A percentile compares a stretch with the other conserved stretches of the same genome.
These are phyloP conservation scores for Microctenopoma steveboyesi DNA, from an alignment of 2,797 vertebrate species.

Conservation along the genomic window DNA sequence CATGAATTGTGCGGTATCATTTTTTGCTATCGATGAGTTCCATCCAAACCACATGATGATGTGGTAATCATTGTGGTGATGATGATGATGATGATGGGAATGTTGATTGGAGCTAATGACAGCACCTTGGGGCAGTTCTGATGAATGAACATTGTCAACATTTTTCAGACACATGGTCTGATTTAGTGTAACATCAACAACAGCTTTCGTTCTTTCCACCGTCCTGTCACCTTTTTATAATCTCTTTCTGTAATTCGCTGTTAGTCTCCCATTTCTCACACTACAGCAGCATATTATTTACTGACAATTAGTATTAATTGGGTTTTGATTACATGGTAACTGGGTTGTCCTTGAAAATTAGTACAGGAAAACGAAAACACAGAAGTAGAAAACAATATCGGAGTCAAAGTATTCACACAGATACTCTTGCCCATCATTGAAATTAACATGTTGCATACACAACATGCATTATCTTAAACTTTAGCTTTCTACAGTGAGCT, in stretches of 20 bases:
- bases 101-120: constrained; percentile 55
- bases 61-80: constrained; percentile 12
- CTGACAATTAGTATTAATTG: background rate
- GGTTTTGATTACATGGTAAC: no score
- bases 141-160: constrained; percentile 40
- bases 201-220: background rate
- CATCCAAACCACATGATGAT: constrained; percentile 21
- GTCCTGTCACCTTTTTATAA: background rate
- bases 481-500: no score
- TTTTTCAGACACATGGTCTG: constrained; percentile 51
- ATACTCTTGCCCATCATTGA: no score
- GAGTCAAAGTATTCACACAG: no score
- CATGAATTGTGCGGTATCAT: background rate
- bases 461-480: no score
- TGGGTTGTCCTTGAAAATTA: no score
- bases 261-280: background rate
- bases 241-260: background rate
- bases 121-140: background rate
- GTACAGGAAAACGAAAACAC: no score
- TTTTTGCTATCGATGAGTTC: background rate
- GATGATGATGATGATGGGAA: constrained; percentile 33
- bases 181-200: constrained; percentile 29
- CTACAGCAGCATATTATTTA: background rate
- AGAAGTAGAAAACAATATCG: no score
- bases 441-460: no score